Conservation (phyloP, 2,888 invertebrate genomes). For the Arrhopalites spinosus region DNA sequence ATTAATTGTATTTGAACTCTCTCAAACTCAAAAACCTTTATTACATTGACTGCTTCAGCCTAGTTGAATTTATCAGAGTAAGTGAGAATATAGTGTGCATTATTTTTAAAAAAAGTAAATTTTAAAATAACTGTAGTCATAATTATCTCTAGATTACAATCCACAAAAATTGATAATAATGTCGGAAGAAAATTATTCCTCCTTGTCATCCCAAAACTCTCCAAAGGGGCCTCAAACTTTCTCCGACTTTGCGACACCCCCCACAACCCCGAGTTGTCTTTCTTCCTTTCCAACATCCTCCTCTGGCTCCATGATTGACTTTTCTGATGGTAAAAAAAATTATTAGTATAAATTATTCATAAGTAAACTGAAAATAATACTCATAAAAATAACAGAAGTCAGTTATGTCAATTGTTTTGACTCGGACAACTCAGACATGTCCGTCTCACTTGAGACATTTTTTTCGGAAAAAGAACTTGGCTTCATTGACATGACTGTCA, state of each 20-base stretch:
- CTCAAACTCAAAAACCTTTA: too few species aligned
- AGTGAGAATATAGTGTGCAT: too few species aligned
- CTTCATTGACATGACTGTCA: constrained; percentile 2
- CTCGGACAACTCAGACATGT: not conserved
- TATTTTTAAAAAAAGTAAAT: too few species aligned
- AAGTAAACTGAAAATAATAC: not conserved
- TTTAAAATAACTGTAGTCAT: too few species aligned
- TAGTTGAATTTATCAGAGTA: too few species aligned
- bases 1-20: too few species aligned
- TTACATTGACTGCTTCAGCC: too few species aligned
- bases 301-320: not conserved
- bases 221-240: constrained; percentile 9
- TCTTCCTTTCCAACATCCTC: not conserved
- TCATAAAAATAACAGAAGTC: not conserved
- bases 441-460: constrained; percentile 13
- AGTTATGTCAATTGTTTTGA: not conserved
- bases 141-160: too few species aligned
- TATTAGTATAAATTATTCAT: not conserved
- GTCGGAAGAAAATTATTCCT: constrained; percentile 29
- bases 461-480: constrained; percentile 18
- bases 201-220: not conserved
- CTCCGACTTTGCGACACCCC: constrained; percentile 27
- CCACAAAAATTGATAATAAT: not conserved
- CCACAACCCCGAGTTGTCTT: constrained; percentile 6
- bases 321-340: constrained; percentile 20